Evolutionary conservation across 2,888 invertebrate genomes (phyloP).

Genomic region (Escarpia spicata): DNA sequence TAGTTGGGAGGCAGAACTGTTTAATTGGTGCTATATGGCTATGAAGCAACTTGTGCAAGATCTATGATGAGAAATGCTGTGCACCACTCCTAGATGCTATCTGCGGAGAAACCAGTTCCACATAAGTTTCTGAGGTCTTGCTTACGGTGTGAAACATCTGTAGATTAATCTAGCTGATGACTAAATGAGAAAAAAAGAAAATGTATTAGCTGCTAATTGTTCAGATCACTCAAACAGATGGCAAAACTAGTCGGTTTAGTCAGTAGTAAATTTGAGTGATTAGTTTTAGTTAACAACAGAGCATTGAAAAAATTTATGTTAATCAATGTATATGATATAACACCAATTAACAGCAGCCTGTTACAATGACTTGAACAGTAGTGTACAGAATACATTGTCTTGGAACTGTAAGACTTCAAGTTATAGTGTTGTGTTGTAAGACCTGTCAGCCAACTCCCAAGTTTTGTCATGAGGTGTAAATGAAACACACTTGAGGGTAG

Average conservation of each 20-base stretch:
- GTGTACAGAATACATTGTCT: too few relatives aligned
- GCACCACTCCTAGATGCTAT: neutral
- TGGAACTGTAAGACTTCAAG: too few relatives aligned
- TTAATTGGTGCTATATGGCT: too few relatives aligned
- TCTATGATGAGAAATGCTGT: slow-evolving; percentile 13
- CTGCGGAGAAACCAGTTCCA: slow-evolving; percentile 3
- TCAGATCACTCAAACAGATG: neutral
- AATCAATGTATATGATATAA: too few relatives aligned
- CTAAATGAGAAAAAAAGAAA: neutral
- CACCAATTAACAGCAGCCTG: too few relatives aligned
- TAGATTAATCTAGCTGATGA: neutral
- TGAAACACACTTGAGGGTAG: too few relatives aligned
- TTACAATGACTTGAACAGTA: too few relatives aligned
- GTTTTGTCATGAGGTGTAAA: too few relatives aligned
- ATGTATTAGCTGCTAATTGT: neutral
- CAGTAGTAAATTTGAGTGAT: neutral
- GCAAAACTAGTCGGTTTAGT: neutral
- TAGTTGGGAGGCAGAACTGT: neutral
- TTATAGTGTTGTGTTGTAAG: too few relatives aligned
- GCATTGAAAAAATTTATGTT: neutral
- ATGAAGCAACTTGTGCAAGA: neutral
- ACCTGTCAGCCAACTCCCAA: too few relatives aligned
- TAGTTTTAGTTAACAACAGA: neutral
- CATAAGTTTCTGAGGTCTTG: slow-evolving; percentile 7
- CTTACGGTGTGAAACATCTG: neutral